Percentiles rank a stretch among this genome's conserved stretches.
Evolutionary conservation across 2,888 invertebrate genomes (phyloP).

Genomic region (Perizoma affinitatum): DNA sequence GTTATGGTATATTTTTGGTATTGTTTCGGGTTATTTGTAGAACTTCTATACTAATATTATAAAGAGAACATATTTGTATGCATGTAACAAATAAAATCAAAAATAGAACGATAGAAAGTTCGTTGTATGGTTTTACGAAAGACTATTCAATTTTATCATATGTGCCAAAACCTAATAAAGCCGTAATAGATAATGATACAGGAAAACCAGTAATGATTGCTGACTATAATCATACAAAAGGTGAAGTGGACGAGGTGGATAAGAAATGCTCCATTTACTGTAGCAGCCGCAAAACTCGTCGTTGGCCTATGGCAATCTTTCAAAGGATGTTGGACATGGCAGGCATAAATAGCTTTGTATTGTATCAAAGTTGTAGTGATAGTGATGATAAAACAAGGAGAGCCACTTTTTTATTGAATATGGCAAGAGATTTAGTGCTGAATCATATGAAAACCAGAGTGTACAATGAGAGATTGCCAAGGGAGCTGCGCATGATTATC

Average conservation of each 20-base stretch:
- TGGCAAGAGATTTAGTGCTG: conserved; percentile 31
- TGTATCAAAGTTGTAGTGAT: conserved; percentile 15
- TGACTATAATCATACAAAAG: conserved; percentile 20
- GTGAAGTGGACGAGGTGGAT: conserved; percentile 23
- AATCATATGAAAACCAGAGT: conserved; percentile 28
- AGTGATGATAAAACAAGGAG: conserved; percentile 28
- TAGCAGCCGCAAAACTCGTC: conserved; percentile 28
- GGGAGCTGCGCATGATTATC: conserved; percentile 30
- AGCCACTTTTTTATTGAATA: conserved; percentile 29
- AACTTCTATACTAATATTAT: no score
- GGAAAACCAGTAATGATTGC: conserved; percentile 1
- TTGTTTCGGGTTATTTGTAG: no score
- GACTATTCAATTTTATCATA: conserved; percentile 23
- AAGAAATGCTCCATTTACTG: conserved; percentile 28
- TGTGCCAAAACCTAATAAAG: conserved; percentile 25
- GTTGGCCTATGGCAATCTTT: conserved; percentile 36
- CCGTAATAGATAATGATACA: conserved; percentile 11
- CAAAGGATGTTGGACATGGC: conserved; percentile 27
- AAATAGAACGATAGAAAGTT: conserved; percentile 13
- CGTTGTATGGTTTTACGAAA: neutral
- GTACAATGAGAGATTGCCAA: conserved; percentile 30
- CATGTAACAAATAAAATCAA: no score
- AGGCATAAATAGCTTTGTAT: neutral
- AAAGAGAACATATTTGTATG: no score
- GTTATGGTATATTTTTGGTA: no score